Evolutionary conservation across 2,797 vertebrate species (phyloP), one percentile per base, ranked within the genome.

Genomic region (Sebastes nivosus): DNA sequence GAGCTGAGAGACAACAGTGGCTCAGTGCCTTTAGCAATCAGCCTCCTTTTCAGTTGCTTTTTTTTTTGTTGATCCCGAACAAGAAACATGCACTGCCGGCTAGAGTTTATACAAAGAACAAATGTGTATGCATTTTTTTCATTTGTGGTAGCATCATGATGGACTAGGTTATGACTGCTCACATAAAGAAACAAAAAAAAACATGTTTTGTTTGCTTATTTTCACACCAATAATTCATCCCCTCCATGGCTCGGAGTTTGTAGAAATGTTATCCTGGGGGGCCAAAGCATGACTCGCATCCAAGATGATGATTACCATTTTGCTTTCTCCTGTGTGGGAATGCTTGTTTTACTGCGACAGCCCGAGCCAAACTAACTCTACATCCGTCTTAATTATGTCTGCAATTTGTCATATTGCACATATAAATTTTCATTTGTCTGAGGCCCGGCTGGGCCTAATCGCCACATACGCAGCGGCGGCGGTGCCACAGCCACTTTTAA

Each of bases 341-440:
- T 16, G 61, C 69, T 74, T 79, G 72, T 80, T 81, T 81, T 32
- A 68, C 72, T 57, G 20, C 80, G 83, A 72, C 85, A 88, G 81
- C 18, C 63, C 25, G 16, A 65, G 73, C 79, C 72, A 67, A 72
- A 55, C 52, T 58, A 25, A 58, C 22, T 46, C 66, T 22, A 52
- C 83, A 88, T 91, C 82, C 50, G 76, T 88, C 86, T 81, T 79
- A 86, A 87, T 86, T 70, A 88, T 42, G 60, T 75, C 72, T 22
- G 59, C 57, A 80, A 58, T 83, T 79, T 77, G 80, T 88, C 86
- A 88, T 75, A 64, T 78, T 76, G 52, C 38, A 79, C 36, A 52
- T 72, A 76, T 64, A 75, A 73, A 79, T 82, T 76, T 67, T 72
- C 72, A 83, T 88, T 82, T 85, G 58, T 73, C 58, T 6, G 2